Evolutionary conservation across 2,113 vertebrate species (phyloP), one percentile per base, ranked within the genome.

Genomic region (Phylloscopus trochiloides): DNA sequence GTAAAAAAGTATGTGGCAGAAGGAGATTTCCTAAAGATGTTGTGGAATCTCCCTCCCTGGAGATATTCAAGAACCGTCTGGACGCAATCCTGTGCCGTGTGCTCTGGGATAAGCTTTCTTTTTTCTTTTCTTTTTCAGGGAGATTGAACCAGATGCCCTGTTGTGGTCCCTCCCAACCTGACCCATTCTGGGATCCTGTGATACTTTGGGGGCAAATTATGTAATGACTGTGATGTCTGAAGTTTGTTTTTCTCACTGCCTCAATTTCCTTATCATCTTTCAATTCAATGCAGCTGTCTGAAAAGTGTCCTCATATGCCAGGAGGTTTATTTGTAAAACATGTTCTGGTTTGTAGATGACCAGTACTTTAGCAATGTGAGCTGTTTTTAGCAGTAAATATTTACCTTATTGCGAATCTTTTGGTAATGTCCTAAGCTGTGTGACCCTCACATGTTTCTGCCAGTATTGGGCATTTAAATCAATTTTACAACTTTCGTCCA

Each of bases 241-340:
- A 54, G 62, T 79, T 90, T 81, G 29, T 32, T 88, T 94, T 90
- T 74, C 29, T 83, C 47, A 22, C 47, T 86, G 32, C 59, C 19
- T 94, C 48, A 59, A 10, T 95, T 96, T 96, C 13, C 38, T 92
- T 80, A 62, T 42, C 38, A 42, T 58, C 55, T 88, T 92, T 85
- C 58, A 94, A 0, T 90, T 93, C 32, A 55, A 0, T 67, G 43
- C 59, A 92, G 40, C 51, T 73, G 36, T 87, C 71, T 92, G 71
- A 85, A 82, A 81, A 50, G 34, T 31, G 71, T 68, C 17, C 32
- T 85, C 6, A 5, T 90, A 28, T 73, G 58, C 71, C 42, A 73
- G 22, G 6, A 84, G 29, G 26, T 65, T 94, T 92, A 75, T 84
- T 62, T 68, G 74, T 94, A 88, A 92, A 89, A 48, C 1, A 1